Evolutionary conservation across 2,113 vertebrate species (phyloP).

Genomic region (Chauna torquata): DNA sequence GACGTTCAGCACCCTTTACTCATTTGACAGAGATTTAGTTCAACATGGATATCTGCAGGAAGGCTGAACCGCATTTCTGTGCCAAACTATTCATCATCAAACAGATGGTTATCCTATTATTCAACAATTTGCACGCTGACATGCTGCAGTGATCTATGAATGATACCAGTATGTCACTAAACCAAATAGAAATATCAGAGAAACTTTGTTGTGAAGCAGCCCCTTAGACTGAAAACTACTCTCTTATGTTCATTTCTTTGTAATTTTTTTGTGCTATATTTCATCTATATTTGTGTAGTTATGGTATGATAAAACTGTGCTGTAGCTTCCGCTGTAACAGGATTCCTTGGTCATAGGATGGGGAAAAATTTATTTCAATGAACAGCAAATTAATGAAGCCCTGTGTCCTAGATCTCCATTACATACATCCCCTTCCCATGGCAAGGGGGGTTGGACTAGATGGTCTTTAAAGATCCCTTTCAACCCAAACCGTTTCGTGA

Average conservation of each 20-base stretch:
- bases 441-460: not conserved
- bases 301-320: not conserved
- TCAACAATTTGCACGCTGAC: constrained; percentile 23
- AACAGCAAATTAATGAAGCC: not conserved
- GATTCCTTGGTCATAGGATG: not conserved
- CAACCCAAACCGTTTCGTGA: not conserved
- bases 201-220: not conserved
- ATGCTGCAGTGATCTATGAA: not conserved
- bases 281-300: not conserved
- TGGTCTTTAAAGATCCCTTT: not conserved
- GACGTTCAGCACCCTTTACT: constrained; percentile 26
- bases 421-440: not conserved
- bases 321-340: not conserved
- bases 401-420: not conserved
- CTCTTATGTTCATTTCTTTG: not conserved
- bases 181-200: not conserved
- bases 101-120: constrained; percentile 24
- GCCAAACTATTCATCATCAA: constrained; percentile 25
- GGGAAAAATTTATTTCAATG: not conserved
- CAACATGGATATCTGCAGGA: constrained; percentile 21
- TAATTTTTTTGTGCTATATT: not conserved
- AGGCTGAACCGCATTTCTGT: not conserved
- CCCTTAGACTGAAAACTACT: not conserved
- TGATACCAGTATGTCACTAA: not conserved
- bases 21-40: constrained; percentile 47